Evolutionary conservation across 35 echinoderm and acorn worm genomes (phyloP).

Genomic region (Diadema setosum): DNA sequence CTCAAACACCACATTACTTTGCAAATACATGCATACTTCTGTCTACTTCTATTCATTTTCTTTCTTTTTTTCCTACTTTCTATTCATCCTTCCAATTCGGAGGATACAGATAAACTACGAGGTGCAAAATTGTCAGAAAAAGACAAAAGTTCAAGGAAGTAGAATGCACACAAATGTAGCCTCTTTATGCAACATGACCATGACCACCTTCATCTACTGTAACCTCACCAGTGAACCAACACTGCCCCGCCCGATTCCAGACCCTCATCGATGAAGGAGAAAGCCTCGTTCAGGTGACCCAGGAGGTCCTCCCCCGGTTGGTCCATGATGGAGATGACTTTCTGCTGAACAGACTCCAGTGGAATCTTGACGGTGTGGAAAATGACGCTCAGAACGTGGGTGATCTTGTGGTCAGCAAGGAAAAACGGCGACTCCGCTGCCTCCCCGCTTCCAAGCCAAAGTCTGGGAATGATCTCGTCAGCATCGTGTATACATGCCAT

Average conservation of each 20-base stretch:
- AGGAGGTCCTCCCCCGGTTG: neutral
- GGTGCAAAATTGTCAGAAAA: too few relatives aligned
- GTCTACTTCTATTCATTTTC: too few relatives aligned
- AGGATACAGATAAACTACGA: too few relatives aligned
- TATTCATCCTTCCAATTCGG: too few relatives aligned
- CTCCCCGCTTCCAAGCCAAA: neutral
- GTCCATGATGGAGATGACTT: neutral
- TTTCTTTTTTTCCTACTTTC: too few relatives aligned
- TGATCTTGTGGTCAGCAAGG: neutral
- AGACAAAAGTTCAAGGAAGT: too few relatives aligned
- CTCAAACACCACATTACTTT: too few relatives aligned
- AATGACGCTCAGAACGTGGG: neutral
- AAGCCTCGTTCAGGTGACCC: neutral
- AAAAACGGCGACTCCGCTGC: neutral
- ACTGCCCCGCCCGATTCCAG: neutral
- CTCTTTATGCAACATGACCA: too few relatives aligned
- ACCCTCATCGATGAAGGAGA: neutral
- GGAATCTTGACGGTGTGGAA: neutral
- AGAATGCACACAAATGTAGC: too few relatives aligned
- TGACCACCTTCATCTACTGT: too few relatives aligned
- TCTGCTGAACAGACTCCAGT: neutral
- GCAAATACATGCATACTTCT: too few relatives aligned
- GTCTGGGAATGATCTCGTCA: neutral
- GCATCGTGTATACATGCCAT: too few relatives aligned
- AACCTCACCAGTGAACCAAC: neutral